Percentiles rank a stretch among this genome's conserved stretches.
phyloP scores from a whole-genome alignment of 2,888 invertebrate genomes.

The Linnaemya tessellans region DNA sequence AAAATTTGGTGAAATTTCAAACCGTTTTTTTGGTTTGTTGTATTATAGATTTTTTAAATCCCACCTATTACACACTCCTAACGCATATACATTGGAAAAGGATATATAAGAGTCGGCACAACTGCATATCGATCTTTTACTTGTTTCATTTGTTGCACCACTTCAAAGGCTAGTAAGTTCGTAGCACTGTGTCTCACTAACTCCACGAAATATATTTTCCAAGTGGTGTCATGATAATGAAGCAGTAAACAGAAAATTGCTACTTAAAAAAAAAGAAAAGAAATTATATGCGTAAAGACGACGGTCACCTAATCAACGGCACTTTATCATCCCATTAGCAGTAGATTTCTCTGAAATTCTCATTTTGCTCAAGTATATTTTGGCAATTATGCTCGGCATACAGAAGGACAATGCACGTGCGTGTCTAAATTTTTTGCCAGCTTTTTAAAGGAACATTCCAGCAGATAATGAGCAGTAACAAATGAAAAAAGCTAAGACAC shows the following conservation, averaged over 20 bases:
- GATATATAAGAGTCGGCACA: too few relatives aligned
- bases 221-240: slow-evolving; percentile 14
- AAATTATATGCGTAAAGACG: slow-evolving; percentile 1
- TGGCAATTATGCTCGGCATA: slow-evolving; percentile 61
- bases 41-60: too few relatives aligned
- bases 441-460: slow-evolving; percentile 11
- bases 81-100: too few relatives aligned
- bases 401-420: slow-evolving; percentile 48
- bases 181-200: background rate
- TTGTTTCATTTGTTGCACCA: too few relatives aligned
- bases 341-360: slow-evolving; percentile 54
- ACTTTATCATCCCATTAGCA: slow-evolving; percentile 26
- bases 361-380: slow-evolving; percentile 15
- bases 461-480: background rate
- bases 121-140: too few relatives aligned
- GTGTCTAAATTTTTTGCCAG: slow-evolving; percentile 58
- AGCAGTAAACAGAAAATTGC: background rate
- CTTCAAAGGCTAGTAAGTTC: background rate
- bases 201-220: background rate
- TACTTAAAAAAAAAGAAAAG: too few relatives aligned
- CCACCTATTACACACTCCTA: too few relatives aligned
- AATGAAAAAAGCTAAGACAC: slow-evolving; percentile 1
- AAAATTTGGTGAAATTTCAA: too few relatives aligned
- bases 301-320: too few relatives aligned
- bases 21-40: too few relatives aligned